A percentile compares a stretch with the other conserved stretches of the same genome.
Conservation (phyloP, 2,888 invertebrate genomes). For the Conistra vaccinii region DNA sequence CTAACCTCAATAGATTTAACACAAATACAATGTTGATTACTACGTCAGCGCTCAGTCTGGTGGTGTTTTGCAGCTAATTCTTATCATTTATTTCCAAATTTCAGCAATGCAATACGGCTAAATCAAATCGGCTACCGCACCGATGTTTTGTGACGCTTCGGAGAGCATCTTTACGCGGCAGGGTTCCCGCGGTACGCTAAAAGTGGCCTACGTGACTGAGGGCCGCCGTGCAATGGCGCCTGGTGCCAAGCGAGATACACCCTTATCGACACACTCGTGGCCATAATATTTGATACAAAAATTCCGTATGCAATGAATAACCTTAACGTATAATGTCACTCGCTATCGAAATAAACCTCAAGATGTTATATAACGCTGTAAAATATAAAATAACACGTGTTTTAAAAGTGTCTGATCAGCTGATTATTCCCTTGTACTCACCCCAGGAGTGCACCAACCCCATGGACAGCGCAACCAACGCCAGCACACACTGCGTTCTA, state of each 20-base stretch:
- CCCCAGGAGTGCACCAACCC: slow-evolving; percentile 83
- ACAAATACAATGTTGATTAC: slow-evolving; percentile 7
- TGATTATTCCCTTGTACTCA: slow-evolving; percentile 83
- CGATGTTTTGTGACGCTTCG: slow-evolving; percentile 40
- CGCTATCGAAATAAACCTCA: slow-evolving; percentile 32
- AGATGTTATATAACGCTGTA: slow-evolving; percentile 81
- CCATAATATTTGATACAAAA: slow-evolving; percentile 53
- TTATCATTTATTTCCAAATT: slow-evolving; percentile 75
- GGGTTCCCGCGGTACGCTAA: slow-evolving; percentile 73
- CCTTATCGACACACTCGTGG: slow-evolving; percentile 81
- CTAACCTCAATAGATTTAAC: neutral
- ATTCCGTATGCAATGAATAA: slow-evolving; percentile 47
- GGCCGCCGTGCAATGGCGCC: slow-evolving; percentile 87
- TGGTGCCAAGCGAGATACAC: slow-evolving; percentile 88
- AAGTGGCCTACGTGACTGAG: slow-evolving; percentile 90
- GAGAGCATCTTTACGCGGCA: slow-evolving; percentile 73
- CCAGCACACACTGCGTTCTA: slow-evolving; percentile 80
- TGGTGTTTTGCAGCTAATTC: slow-evolving; percentile 49
- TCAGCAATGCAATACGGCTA: slow-evolving; percentile 72
- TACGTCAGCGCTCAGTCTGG: slow-evolving; percentile 35
- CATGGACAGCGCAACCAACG: slow-evolving; percentile 76
- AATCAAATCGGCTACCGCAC: slow-evolving; percentile 59
- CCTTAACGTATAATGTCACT: slow-evolving; percentile 41
- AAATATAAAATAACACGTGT: slow-evolving; percentile 82
- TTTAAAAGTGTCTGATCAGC: slow-evolving; percentile 79